phyloP scores from a whole-genome alignment of 2,888 invertebrate species.

The Melitaea athalia region DNA sequence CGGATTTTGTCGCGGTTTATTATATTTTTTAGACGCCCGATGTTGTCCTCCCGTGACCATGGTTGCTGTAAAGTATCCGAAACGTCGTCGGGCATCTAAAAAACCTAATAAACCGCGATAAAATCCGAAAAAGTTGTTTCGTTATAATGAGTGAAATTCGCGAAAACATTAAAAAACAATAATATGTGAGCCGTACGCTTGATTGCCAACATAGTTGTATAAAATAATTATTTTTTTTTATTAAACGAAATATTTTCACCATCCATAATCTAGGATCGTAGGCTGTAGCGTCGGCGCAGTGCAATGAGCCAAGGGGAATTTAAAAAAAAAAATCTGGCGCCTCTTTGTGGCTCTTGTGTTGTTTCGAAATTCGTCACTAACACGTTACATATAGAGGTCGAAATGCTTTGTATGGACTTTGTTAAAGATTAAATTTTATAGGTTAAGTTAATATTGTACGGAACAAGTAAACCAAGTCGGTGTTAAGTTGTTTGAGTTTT shows the following conservation, averaged over 20 bases:
- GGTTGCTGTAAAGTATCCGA: no score
- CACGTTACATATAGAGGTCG: background rate
- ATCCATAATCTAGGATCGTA: conserved; percentile 40
- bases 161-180: no score
- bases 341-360: conserved; percentile 10
- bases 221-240: background rate
- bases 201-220: background rate
- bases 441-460: background rate
- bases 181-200: no score
- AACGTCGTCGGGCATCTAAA: no score
- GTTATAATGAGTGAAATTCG: no score
- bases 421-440: background rate
- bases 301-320: conserved; percentile 46
- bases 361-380: background rate
- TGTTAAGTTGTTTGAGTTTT: background rate
- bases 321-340: conserved; percentile 48
- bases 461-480: background rate
- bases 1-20: no score
- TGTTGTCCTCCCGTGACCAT: no score
- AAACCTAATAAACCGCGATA: no score
- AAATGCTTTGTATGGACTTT: background rate
- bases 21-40: no score
- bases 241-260: background rate
- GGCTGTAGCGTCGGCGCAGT: conserved; percentile 48
- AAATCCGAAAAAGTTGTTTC: no score